Evolutionary conservation across 2,888 invertebrate species (phyloP), one percentile per base, ranked within the genome.

Genomic region (Sylvicola cinctus): DNA sequence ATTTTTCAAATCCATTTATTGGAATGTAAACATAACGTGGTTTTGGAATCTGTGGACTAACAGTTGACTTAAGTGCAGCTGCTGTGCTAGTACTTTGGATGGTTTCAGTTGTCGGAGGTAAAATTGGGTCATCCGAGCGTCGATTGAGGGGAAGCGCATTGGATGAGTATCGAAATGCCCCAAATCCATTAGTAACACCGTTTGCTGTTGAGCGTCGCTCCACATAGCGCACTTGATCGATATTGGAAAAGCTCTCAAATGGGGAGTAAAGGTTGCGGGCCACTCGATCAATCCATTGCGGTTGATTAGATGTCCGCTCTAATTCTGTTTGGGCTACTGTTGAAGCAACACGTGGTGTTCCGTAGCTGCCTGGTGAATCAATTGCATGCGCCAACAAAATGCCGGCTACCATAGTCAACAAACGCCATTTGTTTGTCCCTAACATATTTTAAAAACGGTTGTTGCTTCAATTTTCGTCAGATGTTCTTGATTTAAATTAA

Each of bases 241-340:
- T 43, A 40, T 50, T 54, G 3, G 51, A 51, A 36, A 58, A 58
- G 7, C 48, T 43, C 41, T 58, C 47, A 37, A 51, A 50, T 3
- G 58, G 58, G 4, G 55, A 53, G 38, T 52, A 56, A n/a, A 58
- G 46, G 41, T 58, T 58, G 3, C 55, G 47, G 2, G 55, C 55
- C 3, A 45, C 44, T 15, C 48, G 45, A 13, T 43, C 35, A 11
- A 40, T 39, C 3, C 41, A 34, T 25, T 25, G 25, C 7, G 6
- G 6, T 29, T 29, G 8, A n/a, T n/a, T n/a, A n/a, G n/a, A n/a
- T n/a, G n/a, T n/a, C n/a, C n/a, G n/a, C n/a, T n/a, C n/a, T n/a
- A n/a, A n/a, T n/a, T n/a, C n/a, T n/a, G n/a, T n/a, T 11, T 29
- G 12, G 16, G 29, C 23, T 34, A 16, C 29, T 20, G 26, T 34